These are phyloP conservation scores for Physeter macrocephalus DNA, from an alignment of 2,113 vertebrate genomes.

Conservation along the genomic window DNA sequence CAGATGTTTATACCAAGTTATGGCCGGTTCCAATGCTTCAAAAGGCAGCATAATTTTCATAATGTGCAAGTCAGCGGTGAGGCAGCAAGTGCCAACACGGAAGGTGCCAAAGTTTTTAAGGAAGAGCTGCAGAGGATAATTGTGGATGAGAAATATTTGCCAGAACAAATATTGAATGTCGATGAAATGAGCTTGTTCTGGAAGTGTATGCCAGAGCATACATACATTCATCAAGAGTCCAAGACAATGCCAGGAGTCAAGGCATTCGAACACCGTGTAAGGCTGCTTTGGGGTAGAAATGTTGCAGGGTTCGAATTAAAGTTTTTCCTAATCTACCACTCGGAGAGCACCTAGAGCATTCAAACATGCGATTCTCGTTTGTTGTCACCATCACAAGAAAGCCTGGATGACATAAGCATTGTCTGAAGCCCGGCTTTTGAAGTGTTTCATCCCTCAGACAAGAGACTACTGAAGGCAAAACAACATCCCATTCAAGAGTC, in stretches of 20 bases:
- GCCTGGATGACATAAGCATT: background rate
- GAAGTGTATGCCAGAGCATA: background rate
- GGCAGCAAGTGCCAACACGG: background rate
- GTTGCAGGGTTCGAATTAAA: background rate
- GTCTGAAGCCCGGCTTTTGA: background rate
- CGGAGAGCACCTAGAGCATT: background rate
- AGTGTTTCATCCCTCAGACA: background rate
- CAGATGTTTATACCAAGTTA: background rate
- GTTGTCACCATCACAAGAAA: background rate
- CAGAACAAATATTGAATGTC: background rate
- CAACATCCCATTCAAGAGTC: background rate
- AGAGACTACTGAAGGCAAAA: background rate
- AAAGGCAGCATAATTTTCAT: background rate
- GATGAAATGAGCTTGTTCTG: background rate
- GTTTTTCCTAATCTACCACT: background rate
- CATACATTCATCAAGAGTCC: background rate
- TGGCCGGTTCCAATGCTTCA: background rate
- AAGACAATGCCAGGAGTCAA: background rate
- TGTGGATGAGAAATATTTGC: background rate
- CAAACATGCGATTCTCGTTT: background rate
- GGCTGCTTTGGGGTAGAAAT: background rate
- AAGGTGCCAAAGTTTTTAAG: background rate
- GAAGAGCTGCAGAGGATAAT: background rate
- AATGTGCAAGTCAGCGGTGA: background rate
- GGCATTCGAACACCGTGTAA: background rate